phyloP scores from a whole-genome alignment of 1,140 invertebrate genomes.

The Neodiprion pinetum region DNA sequence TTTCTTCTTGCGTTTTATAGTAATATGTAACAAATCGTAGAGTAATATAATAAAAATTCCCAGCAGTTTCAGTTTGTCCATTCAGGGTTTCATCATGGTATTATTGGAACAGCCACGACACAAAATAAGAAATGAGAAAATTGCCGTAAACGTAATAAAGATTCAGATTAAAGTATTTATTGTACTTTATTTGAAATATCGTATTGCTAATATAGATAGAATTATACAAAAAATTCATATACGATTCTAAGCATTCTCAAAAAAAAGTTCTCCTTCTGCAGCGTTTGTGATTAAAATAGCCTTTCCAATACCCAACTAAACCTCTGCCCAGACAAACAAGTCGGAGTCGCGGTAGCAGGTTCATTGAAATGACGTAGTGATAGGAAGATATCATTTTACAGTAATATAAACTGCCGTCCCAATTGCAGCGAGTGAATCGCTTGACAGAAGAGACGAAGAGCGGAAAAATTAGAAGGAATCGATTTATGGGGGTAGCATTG shows the following conservation, averaged over 20 bases:
- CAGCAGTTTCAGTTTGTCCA: constrained; percentile 31
- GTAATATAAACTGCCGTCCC: too few species aligned
- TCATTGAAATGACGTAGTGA: constrained; percentile 32
- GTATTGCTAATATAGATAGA: constrained; percentile 17
- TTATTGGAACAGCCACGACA: constrained; percentile 22
- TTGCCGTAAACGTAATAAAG: constrained; percentile 3
- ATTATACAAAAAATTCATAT: constrained; percentile 34
- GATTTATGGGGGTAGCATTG: too few species aligned
- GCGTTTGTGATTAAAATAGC: constrained; percentile 79
- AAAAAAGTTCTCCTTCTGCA: constrained; percentile 66
- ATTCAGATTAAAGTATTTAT: constrained; percentile 46
- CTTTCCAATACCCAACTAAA: constrained; percentile 78
- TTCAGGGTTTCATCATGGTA: constrained; percentile 26
- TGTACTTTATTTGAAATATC: constrained; percentile 46
- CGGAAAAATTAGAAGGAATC: too few species aligned
- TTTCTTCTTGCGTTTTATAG: constrained; percentile 42
- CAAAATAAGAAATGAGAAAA: constrained; percentile 18
- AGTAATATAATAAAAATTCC: constrained; percentile 22
- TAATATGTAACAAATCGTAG: constrained; percentile 23
- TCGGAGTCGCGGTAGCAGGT: constrained; percentile 47
- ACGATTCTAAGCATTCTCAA: constrained; percentile 28
- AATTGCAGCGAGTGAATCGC: too few species aligned
- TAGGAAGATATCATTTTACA: not conserved
- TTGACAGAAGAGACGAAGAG: too few species aligned
- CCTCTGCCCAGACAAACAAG: constrained; percentile 68